Percentiles rank a stretch among this genome's conserved stretches.
Conservation (phyloP, 1,140 invertebrate species). For the Drosophila nigromelanica region DNA sequence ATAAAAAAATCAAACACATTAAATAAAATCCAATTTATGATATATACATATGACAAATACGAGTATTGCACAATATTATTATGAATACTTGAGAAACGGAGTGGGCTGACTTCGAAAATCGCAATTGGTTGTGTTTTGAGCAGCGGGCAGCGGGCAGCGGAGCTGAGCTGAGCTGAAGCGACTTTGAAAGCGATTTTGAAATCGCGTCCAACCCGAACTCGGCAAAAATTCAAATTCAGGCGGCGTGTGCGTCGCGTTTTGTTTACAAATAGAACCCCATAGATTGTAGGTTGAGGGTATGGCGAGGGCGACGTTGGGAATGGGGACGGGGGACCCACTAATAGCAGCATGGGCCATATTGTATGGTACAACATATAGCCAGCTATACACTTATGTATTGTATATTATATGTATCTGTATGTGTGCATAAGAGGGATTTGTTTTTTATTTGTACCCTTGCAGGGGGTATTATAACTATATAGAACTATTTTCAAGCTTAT, state of each 20-base stretch:
- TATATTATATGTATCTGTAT: neutral
- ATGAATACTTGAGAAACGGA: conserved; percentile 7
- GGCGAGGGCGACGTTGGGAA: neutral
- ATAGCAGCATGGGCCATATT: conserved; percentile 40
- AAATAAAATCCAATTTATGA: conserved; percentile 52
- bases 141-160: too few relatives aligned
- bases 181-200: conserved; percentile 64
- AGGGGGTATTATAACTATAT: too few relatives aligned
- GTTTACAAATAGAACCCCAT: conserved; percentile 61
- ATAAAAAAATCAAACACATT: conserved; percentile 25
- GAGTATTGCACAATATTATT: conserved; percentile 41
- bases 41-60: conserved; percentile 29
- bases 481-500: too few relatives aligned
- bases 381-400: conserved; percentile 17
- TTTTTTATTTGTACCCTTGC: too few relatives aligned
- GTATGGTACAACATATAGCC: conserved; percentile 50
- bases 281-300: conserved; percentile 1
- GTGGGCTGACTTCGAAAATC: conserved; percentile 32
- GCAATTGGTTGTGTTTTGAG: conserved; percentile 18
- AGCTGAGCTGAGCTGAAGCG: conserved; percentile 22
- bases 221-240: conserved; percentile 59
- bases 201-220: conserved; percentile 51
- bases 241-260: conserved; percentile 57
- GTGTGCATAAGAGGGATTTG: neutral
- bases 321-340: conserved; percentile 27